A percentile compares a stretch with the other conserved stretches of the same genome.
Evolutionary conservation across 2,113 vertebrate species (phyloP).

Genomic region (Collichthys lucidus): DNA sequence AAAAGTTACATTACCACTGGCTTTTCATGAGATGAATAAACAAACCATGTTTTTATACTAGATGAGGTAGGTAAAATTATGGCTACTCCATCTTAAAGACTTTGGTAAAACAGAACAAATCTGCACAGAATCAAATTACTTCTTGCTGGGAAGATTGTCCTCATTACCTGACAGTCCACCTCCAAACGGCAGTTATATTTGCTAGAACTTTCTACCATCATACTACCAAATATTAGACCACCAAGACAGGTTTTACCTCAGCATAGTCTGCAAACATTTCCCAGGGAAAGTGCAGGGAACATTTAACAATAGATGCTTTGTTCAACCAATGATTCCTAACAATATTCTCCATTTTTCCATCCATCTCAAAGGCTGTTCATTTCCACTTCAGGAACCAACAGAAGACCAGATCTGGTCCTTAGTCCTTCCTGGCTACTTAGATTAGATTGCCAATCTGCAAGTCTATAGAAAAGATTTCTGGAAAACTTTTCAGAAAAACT

Average conservation of each 20-base stretch:
- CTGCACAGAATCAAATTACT: slow-evolving; percentile 29
- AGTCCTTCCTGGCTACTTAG: no score
- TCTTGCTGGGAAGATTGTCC: not conserved
- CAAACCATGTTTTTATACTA: slow-evolving; percentile 37
- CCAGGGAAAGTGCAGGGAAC: not conserved
- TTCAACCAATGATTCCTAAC: not conserved
- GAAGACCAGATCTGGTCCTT: no score
- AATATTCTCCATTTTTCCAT: not conserved
- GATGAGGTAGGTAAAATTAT: slow-evolving; percentile 23
- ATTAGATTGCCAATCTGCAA: not conserved
- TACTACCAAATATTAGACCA: not conserved
- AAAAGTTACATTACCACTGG: not conserved
- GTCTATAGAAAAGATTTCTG: not conserved
- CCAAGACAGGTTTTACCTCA: not conserved
- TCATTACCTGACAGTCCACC: slow-evolving; percentile 15
- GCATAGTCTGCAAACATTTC: not conserved
- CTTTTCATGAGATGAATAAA: slow-evolving; percentile 42
- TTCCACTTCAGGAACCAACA: not conserved
- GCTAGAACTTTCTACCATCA: not conserved
- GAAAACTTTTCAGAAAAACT: no score
- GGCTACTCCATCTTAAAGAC: slow-evolving; percentile 13
- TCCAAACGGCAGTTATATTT: not conserved
- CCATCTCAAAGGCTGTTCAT: not conserved
- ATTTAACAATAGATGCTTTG: slow-evolving; percentile 31
- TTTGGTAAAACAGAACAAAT: slow-evolving; percentile 37